Conservation (phyloP, 2,888 invertebrate species). For the Apodemia mormo region DNA sequence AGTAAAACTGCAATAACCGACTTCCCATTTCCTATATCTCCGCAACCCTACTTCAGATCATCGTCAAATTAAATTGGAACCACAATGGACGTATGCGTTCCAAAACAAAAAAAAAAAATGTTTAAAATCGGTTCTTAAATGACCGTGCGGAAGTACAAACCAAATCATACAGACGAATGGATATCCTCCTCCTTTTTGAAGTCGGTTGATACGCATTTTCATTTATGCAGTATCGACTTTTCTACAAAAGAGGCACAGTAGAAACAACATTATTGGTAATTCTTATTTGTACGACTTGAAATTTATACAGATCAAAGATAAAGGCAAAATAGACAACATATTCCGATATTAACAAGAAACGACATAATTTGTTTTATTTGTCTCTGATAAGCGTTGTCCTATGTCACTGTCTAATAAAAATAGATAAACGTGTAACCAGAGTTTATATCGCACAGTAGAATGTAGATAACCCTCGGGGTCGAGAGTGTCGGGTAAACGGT, state of each 20-base stretch:
- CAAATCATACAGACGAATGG: too few species aligned
- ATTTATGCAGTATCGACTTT: too few species aligned
- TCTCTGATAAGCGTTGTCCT: not conserved
- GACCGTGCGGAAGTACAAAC: too few species aligned
- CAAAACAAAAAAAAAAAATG: too few species aligned
- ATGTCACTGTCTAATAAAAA: conserved; percentile 18
- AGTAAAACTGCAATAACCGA: too few species aligned
- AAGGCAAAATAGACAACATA: not conserved
- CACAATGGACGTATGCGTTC: too few species aligned
- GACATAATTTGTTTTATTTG: conserved; percentile 14
- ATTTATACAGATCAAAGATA: not conserved
- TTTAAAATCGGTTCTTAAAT: too few species aligned
- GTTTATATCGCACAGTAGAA: conserved; percentile 10
- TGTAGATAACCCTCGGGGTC: conserved; percentile 7
- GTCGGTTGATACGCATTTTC: too few species aligned
- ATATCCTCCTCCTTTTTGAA: too few species aligned
- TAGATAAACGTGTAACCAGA: conserved; percentile 9
- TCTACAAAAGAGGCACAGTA: not conserved
- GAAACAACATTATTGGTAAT: not conserved
- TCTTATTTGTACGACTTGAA: not conserved
- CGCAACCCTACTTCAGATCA: too few species aligned
- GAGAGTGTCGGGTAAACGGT: not conserved
- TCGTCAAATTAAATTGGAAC: too few species aligned
- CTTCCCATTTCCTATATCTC: too few species aligned
- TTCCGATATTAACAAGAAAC: not conserved